Evolutionary conservation across 2,113 vertebrate species (phyloP).

Genomic region (Crotalus horridus): DNA sequence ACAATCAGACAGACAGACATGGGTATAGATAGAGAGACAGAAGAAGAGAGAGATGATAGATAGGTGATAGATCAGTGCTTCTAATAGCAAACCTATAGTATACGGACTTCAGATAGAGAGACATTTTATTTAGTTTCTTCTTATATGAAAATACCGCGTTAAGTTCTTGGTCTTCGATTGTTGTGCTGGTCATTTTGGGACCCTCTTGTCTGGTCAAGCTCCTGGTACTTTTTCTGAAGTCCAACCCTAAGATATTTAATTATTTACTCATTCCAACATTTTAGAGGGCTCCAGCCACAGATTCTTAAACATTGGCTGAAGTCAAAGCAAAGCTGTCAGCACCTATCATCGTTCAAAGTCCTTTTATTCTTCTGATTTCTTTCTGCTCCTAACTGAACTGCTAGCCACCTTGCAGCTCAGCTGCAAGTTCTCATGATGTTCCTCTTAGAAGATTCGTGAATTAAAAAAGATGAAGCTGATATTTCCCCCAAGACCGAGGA

Average conservation of each 20-base stretch:
- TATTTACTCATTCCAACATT: neutral
- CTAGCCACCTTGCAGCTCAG: conserved; percentile 44
- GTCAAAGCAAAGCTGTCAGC: neutral
- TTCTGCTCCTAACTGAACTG: conserved; percentile 4
- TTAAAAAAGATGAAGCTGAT: conserved; percentile 58
- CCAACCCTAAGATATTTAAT: neutral
- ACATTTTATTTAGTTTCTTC: neutral
- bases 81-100: neutral
- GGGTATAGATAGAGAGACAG: too few relatives aligned
- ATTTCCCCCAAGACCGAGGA: conserved; percentile 57
- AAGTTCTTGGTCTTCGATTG: neutral
- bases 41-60: neutral
- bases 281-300: neutral
- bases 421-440: conserved; percentile 54
- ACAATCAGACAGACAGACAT: neutral
- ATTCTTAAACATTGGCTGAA: neutral
- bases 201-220: neutral
- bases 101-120: neutral
- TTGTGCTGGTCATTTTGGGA: neutral
- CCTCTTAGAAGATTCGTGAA: conserved; percentile 60
- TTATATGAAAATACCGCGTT: neutral
- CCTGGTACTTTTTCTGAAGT: neutral
- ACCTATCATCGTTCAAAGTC: neutral
- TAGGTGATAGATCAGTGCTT: neutral
- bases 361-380: conserved; percentile 14